Evolutionary conservation across 1,140 invertebrate species (phyloP).

Genomic region (Heterodera schachtii): DNA sequence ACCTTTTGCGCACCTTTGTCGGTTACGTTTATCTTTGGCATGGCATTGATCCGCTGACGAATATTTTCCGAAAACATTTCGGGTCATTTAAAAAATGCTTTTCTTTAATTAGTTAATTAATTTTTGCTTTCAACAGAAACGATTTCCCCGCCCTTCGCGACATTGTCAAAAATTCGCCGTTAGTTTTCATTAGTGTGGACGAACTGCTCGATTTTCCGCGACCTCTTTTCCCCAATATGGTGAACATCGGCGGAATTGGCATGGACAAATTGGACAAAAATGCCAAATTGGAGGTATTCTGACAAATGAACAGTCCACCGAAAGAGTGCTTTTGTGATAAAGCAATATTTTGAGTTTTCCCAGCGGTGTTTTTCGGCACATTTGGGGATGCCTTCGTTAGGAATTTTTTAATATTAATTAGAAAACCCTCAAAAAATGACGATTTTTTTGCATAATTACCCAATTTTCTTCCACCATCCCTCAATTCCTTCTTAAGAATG

Average conservation of each 20-base stretch:
- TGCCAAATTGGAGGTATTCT: background rate
- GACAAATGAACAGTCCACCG: too few relatives aligned
- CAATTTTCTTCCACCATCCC: too few relatives aligned
- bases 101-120: background rate
- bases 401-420: too few relatives aligned
- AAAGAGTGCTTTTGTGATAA: too few relatives aligned
- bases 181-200: slow-evolving; percentile 41
- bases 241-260: slow-evolving; percentile 47
- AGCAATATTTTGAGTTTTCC: too few relatives aligned
- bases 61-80: slow-evolving; percentile 39
- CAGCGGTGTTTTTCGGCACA: too few relatives aligned
- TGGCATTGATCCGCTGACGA: slow-evolving; percentile 15
- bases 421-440: too few relatives aligned
- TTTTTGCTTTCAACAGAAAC: slow-evolving; percentile 26
- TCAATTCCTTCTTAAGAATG: too few relatives aligned
- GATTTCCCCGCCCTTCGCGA: slow-evolving; percentile 44
- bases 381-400: too few relatives aligned
- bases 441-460: too few relatives aligned
- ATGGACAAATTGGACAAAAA: slow-evolving; percentile 8
- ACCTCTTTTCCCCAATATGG: slow-evolving; percentile 36
- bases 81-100: slow-evolving; percentile 4
- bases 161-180: slow-evolving; percentile 41
- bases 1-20: slow-evolving; percentile 12
- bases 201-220: slow-evolving; percentile 47
- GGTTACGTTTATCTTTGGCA: slow-evolving; percentile 6